These are phyloP conservation scores for Plutomurus gul DNA, from an alignment of 1,140 invertebrate species.

Conservation along the genomic window DNA sequence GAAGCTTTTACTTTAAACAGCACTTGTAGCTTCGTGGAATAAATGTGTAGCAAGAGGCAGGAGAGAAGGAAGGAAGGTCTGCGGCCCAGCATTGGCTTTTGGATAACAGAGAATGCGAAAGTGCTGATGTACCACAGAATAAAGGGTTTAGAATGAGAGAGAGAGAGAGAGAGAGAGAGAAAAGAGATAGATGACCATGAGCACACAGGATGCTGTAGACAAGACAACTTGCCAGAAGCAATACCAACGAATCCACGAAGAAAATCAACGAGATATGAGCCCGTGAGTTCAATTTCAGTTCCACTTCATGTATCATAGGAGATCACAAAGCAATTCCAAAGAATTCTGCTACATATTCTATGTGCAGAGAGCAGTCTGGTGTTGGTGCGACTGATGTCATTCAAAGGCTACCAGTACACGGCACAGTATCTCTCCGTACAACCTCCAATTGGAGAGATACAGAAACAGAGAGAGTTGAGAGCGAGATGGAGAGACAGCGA, in stretches of 20 bases:
- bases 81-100: too few species aligned
- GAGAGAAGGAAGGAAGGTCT: too few species aligned
- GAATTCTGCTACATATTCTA: slow-evolving; percentile 1
- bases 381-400: too few species aligned
- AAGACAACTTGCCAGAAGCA: not conserved
- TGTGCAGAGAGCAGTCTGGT: not conserved
- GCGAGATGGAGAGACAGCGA: too few species aligned
- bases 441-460: too few species aligned
- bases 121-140: not conserved
- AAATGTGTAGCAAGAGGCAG: not conserved
- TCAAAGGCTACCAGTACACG: too few species aligned
- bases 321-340: not conserved
- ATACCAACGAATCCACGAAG: not conserved
- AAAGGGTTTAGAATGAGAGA: too few species aligned
- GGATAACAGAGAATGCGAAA: not conserved
- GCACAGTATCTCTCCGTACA: too few species aligned
- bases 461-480: too few species aligned
- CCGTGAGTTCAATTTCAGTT: not conserved
- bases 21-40: too few species aligned
- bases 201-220: not conserved
- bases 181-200: not conserved
- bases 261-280: not conserved
- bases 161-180: too few species aligned
- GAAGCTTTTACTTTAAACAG: too few species aligned
- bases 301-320: not conserved